These are phyloP conservation scores for Tapirus terrestris DNA, from an alignment of 2,113 vertebrate species.

Conservation along the genomic window DNA sequence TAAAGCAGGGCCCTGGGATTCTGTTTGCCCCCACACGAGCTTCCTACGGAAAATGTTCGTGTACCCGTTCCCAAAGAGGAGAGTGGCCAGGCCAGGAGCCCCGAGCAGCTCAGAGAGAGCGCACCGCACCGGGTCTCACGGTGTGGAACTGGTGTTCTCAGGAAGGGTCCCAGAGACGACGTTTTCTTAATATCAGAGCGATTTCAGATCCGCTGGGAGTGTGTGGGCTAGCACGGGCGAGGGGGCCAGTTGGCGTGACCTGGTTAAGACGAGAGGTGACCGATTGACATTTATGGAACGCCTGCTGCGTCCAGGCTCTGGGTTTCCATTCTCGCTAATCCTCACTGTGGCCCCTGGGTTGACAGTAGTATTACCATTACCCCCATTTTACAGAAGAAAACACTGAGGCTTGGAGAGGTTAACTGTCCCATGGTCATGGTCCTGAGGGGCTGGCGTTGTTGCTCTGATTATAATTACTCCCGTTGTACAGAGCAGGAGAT, in stretches of 20 bases:
- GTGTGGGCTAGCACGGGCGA: accelerated
- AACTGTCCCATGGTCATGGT: accelerated
- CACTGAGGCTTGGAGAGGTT: background rate
- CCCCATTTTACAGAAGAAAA: background rate
- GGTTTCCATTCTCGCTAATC: accelerated
- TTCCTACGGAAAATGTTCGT: background rate
- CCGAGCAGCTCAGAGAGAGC: too few species aligned
- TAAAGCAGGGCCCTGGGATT: background rate
- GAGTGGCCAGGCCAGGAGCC: background rate
- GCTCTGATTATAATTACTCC: accelerated
- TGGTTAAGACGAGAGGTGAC: background rate
- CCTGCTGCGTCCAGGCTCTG: accelerated
- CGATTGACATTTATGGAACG: accelerated
- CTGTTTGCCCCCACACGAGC: background rate
- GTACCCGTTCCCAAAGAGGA: background rate
- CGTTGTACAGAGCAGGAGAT: background rate
- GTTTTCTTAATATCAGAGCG: accelerated
- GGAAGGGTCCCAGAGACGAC: background rate
- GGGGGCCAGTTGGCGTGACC: background rate
- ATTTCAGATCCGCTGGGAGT: accelerated
- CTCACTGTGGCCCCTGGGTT: accelerated
- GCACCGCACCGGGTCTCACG: accelerated
- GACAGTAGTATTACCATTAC: accelerated
- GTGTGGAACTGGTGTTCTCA: background rate
- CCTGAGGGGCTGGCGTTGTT: background rate